A percentile compares a stretch with the other conserved stretches of the same genome.
Conservation (phyloP, 2,888 invertebrate species). For the Agapostemon virescens region DNA sequence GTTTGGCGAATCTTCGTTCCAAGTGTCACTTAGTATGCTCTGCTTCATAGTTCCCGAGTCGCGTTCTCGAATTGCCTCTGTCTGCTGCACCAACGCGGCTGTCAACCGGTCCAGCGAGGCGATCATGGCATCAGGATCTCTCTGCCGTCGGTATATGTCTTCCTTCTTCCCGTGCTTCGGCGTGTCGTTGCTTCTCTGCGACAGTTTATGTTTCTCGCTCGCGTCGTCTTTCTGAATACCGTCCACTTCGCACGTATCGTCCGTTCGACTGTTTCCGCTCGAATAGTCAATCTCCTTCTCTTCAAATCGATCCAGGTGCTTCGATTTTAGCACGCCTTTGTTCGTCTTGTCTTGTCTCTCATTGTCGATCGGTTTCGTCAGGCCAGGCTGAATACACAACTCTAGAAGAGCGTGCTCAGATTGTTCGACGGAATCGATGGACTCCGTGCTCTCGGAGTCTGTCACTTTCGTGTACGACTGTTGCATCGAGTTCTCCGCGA, state of each 20-base stretch:
- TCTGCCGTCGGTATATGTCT: constrained; percentile 80
- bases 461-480: constrained; percentile 57
- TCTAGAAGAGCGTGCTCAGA: constrained; percentile 74
- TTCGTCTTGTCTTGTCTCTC: no score
- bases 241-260: constrained; percentile 37
- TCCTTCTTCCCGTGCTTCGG: constrained; percentile 60
- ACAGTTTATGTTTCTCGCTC: constrained; percentile 8
- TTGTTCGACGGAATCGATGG: constrained; percentile 75
- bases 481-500: constrained; percentile 38
- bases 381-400: constrained; percentile 68
- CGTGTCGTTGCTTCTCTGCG: constrained; percentile 16
- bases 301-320: not conserved
- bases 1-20: constrained; percentile 91
- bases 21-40: constrained; percentile 84
- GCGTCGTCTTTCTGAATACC: constrained; percentile 27
- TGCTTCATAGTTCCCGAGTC: constrained; percentile 78
- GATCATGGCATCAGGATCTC: constrained; percentile 86
- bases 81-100: constrained; percentile 85
- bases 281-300: not conserved
- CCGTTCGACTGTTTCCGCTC: not conserved
- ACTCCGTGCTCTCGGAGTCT: constrained; percentile 72
- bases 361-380: constrained; percentile 57
- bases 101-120: constrained; percentile 86
- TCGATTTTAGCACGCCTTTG: constrained; percentile 11
- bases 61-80: constrained; percentile 83